Percentiles rank a stretch among this genome's conserved stretches.
Conservation (phyloP, 2,113 vertebrate species). For the Stercorarius parasiticus region DNA sequence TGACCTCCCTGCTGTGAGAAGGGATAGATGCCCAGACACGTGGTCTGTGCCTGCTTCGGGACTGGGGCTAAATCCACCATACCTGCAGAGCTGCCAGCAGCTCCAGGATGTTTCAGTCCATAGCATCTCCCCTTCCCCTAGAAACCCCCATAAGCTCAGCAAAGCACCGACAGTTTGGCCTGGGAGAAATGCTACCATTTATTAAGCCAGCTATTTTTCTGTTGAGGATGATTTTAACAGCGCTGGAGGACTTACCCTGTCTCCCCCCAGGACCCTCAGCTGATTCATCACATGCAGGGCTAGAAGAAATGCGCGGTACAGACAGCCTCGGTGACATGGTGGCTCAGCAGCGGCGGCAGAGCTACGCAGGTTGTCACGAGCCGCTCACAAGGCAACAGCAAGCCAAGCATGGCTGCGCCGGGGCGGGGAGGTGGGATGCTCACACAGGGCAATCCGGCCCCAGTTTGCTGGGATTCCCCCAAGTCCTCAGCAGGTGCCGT, state of each 20-base stretch:
- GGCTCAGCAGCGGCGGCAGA: neutral
- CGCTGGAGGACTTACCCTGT: neutral
- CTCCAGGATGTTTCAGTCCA: neutral
- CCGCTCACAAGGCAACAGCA: neutral
- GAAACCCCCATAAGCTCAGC: neutral
- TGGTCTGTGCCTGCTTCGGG: neutral
- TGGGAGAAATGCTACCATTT: slow-evolving; percentile 40
- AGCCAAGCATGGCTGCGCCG: neutral
- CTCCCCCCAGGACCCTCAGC: neutral
- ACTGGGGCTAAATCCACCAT: neutral
- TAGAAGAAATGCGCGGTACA: neutral
- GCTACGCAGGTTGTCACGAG: neutral
- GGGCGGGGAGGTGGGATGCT: neutral
- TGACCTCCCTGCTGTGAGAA: neutral
- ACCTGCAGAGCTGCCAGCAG: neutral
- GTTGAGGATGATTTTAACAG: neutral
- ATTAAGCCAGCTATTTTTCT: slow-evolving; percentile 41
- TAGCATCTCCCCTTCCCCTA: neutral
- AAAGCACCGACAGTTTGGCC: neutral
- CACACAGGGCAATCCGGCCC: neutral
- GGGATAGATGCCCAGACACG: neutral
- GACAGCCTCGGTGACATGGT: neutral
- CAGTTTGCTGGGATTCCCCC: neutral
- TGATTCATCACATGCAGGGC: slow-evolving; percentile 4
- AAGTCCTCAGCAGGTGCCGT: neutral